Evolutionary conservation across 2,888 invertebrate genomes (phyloP).

Genomic region (Euspilapteryx auroguttella): DNA sequence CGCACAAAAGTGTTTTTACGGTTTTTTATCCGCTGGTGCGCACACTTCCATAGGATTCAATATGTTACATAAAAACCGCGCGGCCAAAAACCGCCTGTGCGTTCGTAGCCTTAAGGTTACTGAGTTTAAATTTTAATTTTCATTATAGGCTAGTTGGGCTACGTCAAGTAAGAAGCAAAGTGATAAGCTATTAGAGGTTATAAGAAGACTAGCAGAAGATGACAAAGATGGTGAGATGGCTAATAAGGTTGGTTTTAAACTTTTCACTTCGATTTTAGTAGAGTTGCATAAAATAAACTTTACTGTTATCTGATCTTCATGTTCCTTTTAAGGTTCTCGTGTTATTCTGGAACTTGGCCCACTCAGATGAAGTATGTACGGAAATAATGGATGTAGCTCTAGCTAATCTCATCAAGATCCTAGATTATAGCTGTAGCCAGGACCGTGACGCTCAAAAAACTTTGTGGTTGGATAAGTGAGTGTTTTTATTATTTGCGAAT

Average conservation of each 20-base stretch:
- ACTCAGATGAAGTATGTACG: slow-evolving; percentile 93
- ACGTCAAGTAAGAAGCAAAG: slow-evolving; percentile 94
- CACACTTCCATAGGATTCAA: too few species aligned
- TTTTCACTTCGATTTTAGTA: too few species aligned
- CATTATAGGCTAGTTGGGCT: slow-evolving; percentile 86
- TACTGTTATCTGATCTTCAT: too few species aligned
- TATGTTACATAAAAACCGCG: too few species aligned
- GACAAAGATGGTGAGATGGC: slow-evolving; percentile 99
- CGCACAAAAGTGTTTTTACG: too few species aligned
- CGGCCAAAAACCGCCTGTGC: too few species aligned
- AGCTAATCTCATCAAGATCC: slow-evolving; percentile 92
- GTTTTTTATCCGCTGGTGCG: too few species aligned
- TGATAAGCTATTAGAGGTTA: slow-evolving; percentile 92
- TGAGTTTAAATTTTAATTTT: too few species aligned
- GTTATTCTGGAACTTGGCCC: slow-evolving; percentile 95
- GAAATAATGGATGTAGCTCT: slow-evolving; percentile 98
- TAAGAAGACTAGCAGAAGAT: slow-evolving; percentile 93
- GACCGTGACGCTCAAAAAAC: slow-evolving; percentile 96
- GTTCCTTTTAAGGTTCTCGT: slow-evolving; percentile 70
- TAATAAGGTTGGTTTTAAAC: slow-evolving; percentile 72
- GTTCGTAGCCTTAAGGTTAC: too few species aligned
- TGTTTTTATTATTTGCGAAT: slow-evolving; percentile 4
- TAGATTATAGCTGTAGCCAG: slow-evolving; percentile 97
- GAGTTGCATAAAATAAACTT: too few species aligned
- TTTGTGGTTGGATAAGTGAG: slow-evolving; percentile 86